Base-by-base conservation (phyloP, 2,888 invertebrate genomes). In the Agrypnus murinus region DNA sequence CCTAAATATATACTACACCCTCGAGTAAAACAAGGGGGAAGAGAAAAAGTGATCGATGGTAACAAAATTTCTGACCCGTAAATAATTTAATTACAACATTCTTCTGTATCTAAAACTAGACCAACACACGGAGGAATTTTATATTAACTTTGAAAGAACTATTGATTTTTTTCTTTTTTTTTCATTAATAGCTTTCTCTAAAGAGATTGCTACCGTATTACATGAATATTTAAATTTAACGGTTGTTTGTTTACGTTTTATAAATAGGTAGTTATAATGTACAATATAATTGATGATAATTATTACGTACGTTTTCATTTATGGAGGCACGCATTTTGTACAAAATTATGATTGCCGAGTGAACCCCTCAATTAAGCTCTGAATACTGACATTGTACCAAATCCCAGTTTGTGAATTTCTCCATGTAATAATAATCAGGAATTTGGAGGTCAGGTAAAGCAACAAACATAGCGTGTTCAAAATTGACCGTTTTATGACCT, bases 401-500 rank as follows among this genome's bases (percentile, higher is more conserved):
- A 14, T 36, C 8, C 3, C 15, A 10, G 25, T 12, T 34, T 14
- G 14, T 4, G 10, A 48, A 53, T 36, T 32, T 53, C 32, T 53
- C 53, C 15, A 9, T 15, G 34, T 14, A 34, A 53, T 14, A 34
- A 53, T 25, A 25, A 3, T 32, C 53, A 3, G 34, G 36, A 34
- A 10, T 53, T 53, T 36, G 34, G 53, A 53, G 53, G 53, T 53
- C 53, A 53, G 2, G 7, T 15, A 14, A 53, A n/a, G 15, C 15
- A 14, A 25, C 15, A 32, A 14, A 12, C 15, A 36, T 53, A 34
- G 53, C 34, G 53, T 53, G 53, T 14, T 10, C 2, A 14, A 53
- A 53, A 53, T 53, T 53, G 34, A 34, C 34, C 32, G 53, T 53
- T 53, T 53, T 53, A 36, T 32, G 53, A 53, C 53, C 53, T 34